A percentile compares a stretch with the other conserved stretches of the same genome.
Conservation (phyloP, 2,113 vertebrate genomes). For the Phalacrocorax brasilianus region DNA sequence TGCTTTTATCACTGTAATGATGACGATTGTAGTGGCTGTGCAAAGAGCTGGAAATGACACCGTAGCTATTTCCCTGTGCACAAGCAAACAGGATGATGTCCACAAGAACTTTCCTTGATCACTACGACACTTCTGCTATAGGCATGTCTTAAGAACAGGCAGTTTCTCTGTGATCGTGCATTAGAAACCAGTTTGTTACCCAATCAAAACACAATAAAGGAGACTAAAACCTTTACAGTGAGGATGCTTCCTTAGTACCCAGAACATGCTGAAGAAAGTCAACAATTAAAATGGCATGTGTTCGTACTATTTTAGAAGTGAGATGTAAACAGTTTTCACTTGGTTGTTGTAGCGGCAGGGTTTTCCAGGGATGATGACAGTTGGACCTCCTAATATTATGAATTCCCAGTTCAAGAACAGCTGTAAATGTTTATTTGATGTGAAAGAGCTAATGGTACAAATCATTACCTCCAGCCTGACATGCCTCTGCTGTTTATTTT, state of each 20-base stretch:
- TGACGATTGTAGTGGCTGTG: background rate
- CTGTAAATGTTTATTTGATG: slow-evolving; percentile 22
- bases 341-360: background rate
- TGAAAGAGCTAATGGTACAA: slow-evolving; percentile 35
- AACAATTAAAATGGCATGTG: background rate
- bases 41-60: background rate
- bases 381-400: background rate
- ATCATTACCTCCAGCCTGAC: slow-evolving; percentile 10
- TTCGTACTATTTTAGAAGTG: background rate
- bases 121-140: background rate
- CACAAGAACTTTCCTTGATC: background rate
- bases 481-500: slow-evolving; percentile 19
- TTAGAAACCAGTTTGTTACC: background rate
- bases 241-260: background rate
- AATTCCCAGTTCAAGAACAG: background rate
- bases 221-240: background rate
- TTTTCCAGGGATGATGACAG: background rate
- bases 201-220: background rate
- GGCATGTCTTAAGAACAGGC: background rate
- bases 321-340: background rate
- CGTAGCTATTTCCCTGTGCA: background rate
- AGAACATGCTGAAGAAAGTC: background rate
- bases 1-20: slow-evolving; percentile 14
- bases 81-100: background rate
- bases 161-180: background rate